These are phyloP conservation scores for Calycopis cecrops DNA, from an alignment of 1,140 invertebrate genomes.

Conservation along the genomic window DNA sequence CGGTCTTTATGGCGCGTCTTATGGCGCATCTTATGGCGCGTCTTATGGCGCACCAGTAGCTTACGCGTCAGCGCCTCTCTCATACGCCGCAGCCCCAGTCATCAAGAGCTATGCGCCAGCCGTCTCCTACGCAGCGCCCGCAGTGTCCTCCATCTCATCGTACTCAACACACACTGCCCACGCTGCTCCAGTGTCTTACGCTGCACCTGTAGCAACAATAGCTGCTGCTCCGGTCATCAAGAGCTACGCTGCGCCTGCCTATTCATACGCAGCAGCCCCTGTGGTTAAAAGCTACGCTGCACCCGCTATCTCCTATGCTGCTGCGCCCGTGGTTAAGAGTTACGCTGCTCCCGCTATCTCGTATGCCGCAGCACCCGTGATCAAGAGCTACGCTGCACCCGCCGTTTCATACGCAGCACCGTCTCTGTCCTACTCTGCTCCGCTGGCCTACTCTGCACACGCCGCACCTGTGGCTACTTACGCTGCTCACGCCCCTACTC, in stretches of 20 bases:
- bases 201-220: constrained; percentile 6
- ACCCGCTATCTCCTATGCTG: constrained; percentile 24
- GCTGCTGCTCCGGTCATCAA: constrained; percentile 17
- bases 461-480: constrained; percentile 13
- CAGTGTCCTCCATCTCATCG: constrained; percentile 46
- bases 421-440: constrained; percentile 18
- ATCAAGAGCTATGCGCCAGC: constrained; percentile 41
- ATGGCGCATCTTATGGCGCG: constrained; percentile 28
- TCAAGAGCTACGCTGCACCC: constrained; percentile 22
- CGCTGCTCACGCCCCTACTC: constrained; percentile 26
- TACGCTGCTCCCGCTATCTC: constrained; percentile 20
- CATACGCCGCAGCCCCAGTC: constrained; percentile 32
- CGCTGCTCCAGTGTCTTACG: constrained; percentile 24
- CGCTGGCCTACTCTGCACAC: constrained; percentile 13
- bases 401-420: background rate
- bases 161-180: constrained; percentile 55
- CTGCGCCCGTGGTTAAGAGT: constrained; percentile 20
- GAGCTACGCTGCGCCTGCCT: constrained; percentile 19
- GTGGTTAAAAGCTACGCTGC: constrained; percentile 35
- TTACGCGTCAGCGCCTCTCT: constrained; percentile 31
- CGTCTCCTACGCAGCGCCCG: constrained; percentile 15
- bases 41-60: constrained; percentile 34
- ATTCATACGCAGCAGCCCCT: constrained; percentile 12
- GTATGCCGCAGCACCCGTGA: constrained; percentile 11
- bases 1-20: constrained; percentile 37